Percentiles rank a stretch among this genome's conserved stretches.
Conservation (phyloP, 2,888 invertebrate species). For the Drosophila borealis region DNA sequence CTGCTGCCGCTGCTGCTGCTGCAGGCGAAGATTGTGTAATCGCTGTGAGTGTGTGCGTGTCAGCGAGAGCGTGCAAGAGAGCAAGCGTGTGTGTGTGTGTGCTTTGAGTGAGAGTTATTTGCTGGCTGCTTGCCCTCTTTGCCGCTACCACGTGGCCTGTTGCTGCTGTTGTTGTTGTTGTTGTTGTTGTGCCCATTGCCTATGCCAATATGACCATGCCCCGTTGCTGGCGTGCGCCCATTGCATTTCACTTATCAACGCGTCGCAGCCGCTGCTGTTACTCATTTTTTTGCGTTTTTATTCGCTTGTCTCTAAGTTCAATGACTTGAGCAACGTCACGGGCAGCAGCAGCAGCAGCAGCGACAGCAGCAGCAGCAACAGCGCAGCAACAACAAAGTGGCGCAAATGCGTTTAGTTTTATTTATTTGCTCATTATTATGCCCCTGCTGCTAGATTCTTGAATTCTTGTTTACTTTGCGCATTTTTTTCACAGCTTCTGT, state of each 20-base stretch:
- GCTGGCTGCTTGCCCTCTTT: constrained; percentile 47
- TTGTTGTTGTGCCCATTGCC: constrained; percentile 50
- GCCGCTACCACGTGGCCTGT: constrained; percentile 47
- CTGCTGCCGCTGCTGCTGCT: constrained; percentile 35
- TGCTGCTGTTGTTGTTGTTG: constrained; percentile 19
- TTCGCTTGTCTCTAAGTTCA: constrained; percentile 79
- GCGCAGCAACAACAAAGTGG: constrained; percentile 68
- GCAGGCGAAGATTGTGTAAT: constrained; percentile 76
- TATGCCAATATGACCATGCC: constrained; percentile 61
- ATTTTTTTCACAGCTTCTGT: constrained; percentile 58
- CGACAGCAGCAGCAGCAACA: constrained; percentile 31
- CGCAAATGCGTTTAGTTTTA: constrained; percentile 80
- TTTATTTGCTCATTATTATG: constrained; percentile 78
- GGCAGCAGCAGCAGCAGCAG: constrained; percentile 61
- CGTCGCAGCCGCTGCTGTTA: constrained; percentile 30
- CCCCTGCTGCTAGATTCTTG: constrained; percentile 64
- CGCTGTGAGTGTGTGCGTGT: constrained; percentile 53
- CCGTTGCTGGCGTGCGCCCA: constrained; percentile 59
- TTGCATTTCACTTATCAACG: constrained; percentile 78
- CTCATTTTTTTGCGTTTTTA: constrained; percentile 58
- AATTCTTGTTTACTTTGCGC: constrained; percentile 74
- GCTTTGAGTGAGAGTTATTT: constrained; percentile 68
- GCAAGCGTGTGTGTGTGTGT: constrained; percentile 21
- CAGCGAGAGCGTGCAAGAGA: constrained; percentile 20
- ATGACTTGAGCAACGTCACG: constrained; percentile 83